Evolutionary conservation across 2,113 vertebrate species (phyloP).

Genomic region (Holacanthus passer): DNA sequence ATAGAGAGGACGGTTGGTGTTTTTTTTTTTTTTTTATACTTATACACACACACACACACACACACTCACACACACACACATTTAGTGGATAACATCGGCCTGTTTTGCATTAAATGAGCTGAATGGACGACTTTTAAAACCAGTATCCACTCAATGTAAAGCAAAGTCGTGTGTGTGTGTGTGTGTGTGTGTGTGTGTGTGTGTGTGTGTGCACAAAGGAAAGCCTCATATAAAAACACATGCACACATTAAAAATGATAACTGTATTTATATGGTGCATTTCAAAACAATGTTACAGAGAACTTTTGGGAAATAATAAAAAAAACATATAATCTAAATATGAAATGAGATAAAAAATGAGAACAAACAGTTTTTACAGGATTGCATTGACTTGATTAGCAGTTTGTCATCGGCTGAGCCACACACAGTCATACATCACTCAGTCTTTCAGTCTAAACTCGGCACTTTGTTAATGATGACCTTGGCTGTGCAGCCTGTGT

Average conservation of each 20-base stretch:
- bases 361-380: neutral
- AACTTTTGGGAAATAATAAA: neutral
- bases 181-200: neutral
- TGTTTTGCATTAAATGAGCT: constrained; percentile 14
- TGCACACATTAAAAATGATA: too few relatives aligned
- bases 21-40: neutral
- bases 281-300: neutral
- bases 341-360: neutral
- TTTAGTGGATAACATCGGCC: neutral
- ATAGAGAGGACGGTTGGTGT: constrained; percentile 12
- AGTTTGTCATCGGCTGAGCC: neutral
- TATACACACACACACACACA: neutral
- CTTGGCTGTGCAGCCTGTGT: constrained; percentile 36
- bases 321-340: too few relatives aligned
- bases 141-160: constrained; percentile 23
- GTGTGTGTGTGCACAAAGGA: too few relatives aligned
- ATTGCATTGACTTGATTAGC: neutral
- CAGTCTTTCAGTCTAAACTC: constrained; percentile 11
- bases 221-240: too few relatives aligned
- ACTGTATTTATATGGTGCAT: too few relatives aligned
- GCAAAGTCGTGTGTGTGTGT: constrained; percentile 9
- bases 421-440: constrained; percentile 14
- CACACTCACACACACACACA: neutral
- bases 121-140: neutral
- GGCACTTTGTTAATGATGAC: constrained; percentile 50